phyloP scores from a whole-genome alignment of 2,797 vertebrate genomes.

The Discoglossus pictus region DNA sequence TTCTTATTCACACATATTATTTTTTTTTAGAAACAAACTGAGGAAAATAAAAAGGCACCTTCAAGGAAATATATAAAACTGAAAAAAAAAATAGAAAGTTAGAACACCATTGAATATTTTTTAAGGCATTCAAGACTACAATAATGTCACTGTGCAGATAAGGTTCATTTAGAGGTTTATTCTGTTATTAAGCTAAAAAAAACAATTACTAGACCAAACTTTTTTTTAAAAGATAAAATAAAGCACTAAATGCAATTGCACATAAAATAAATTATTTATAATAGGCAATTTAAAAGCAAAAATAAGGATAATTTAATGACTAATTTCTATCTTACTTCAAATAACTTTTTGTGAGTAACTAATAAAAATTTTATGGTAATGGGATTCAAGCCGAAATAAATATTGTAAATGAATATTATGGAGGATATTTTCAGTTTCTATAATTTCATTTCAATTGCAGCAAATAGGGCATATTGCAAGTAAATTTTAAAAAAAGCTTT shows the following conservation, averaged over 20 bases:
- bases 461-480: background rate
- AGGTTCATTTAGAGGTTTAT: conserved; percentile 1
- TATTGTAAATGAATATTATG: conserved; percentile 6
- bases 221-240: background rate
- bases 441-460: background rate
- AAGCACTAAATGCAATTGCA: background rate
- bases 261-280: background rate
- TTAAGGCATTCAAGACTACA: too few species aligned
- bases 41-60: too few species aligned
- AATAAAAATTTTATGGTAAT: background rate
- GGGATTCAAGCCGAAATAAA: background rate
- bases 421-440: background rate
- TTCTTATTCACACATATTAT: too few species aligned
- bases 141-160: too few species aligned
- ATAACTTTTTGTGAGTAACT: background rate
- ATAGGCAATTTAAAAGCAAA: background rate
- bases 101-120: too few species aligned
- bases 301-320: background rate
- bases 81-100: too few species aligned
- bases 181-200: background rate
- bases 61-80: too few species aligned
- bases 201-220: background rate
- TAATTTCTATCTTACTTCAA: background rate
- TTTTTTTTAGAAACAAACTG: too few species aligned
- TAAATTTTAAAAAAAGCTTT: too few species aligned